Base-by-base conservation (phyloP, 2,797 vertebrate species). In the Ispidina lecontei region DNA sequence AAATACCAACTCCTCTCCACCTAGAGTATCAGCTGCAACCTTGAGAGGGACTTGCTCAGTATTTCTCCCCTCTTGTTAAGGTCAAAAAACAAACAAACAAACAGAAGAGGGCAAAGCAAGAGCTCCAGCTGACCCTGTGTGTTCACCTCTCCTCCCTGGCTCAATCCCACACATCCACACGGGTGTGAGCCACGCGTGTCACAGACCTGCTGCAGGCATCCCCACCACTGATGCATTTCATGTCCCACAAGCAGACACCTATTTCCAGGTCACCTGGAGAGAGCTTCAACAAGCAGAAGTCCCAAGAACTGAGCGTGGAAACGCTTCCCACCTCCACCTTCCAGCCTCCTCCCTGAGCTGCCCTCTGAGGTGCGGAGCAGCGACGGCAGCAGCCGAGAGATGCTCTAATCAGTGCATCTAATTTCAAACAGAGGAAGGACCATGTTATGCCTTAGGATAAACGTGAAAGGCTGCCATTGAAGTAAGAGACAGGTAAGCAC, bases 401-500 rank as follows among this genome's bases (percentile, higher is more conserved):
- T 46, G 44, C 83, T 93, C 89, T 94, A 52, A 95, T 96, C 92
- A 84, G 41, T 39, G 76, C 82, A 64, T 87, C 85, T 91, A 3
- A 82, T 95, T 96, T 92, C 90, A 91, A 76, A 91, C 21, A 0
- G 46, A 2, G 6, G 12, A 46, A 96, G 91, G 90, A 60, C 90
- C 82, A 6, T 67, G 88, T 85, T 87, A 19, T 2, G 75, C 95
- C 95, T 92, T 82, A 65, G 91, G 95, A 94, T 68, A 94, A 86
- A 86, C 1, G 26, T 62, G 75, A 79, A 73, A 69, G 39, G 83
- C 68, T 89, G 55, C 44, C 69, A 86, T 44, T 90, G 95, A 94
- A 94, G 73, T 90, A 5, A 69, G 11, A 94, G 73, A 80, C 68
- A 94, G 89, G 80, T 23, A 89, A 4, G 12, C 28, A 37, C 91